A percentile compares a stretch with the other conserved stretches of the same genome.
phyloP scores from a whole-genome alignment of 2,113 vertebrate species.

The Hipposideros armiger region DNA sequence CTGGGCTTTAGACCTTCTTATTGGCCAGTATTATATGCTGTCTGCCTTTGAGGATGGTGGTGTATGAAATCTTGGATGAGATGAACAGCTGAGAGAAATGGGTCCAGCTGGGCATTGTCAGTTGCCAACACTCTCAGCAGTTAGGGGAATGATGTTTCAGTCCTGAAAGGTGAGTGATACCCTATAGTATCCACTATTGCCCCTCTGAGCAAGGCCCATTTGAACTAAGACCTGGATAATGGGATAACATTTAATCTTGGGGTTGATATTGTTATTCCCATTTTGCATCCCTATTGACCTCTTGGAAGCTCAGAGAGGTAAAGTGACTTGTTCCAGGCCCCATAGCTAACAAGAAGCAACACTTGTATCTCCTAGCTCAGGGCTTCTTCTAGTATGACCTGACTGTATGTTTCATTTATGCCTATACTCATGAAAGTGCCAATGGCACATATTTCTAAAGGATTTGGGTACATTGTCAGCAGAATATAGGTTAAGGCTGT shows the following conservation, averaged over 20 bases:
- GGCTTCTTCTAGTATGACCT: neutral
- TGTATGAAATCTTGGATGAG: neutral
- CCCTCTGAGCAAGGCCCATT: neutral
- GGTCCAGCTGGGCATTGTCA: neutral
- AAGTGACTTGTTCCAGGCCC: neutral
- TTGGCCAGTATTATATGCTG: neutral
- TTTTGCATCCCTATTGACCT: neutral
- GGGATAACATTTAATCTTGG: neutral
- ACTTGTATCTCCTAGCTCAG: neutral
- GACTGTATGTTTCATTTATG: neutral
- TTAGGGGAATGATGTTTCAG: neutral
- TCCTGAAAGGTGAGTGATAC: neutral
- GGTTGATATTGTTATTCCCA: neutral
- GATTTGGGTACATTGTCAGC: neutral
- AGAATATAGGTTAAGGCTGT: neutral
- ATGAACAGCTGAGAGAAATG: neutral
- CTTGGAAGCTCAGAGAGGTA: neutral
- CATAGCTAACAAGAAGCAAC: neutral
- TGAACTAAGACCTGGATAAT: neutral
- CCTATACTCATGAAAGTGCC: neutral
- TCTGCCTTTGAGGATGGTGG: neutral
- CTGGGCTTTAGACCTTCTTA: neutral
- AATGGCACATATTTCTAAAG: neutral
- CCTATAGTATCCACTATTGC: accelerated
- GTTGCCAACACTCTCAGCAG: neutral